A percentile compares a stretch with the other conserved stretches of the same genome.
These are phyloP conservation scores for Brevimyrus niger DNA, from an alignment of 2,113 vertebrate species.

Conservation along the genomic window DNA sequence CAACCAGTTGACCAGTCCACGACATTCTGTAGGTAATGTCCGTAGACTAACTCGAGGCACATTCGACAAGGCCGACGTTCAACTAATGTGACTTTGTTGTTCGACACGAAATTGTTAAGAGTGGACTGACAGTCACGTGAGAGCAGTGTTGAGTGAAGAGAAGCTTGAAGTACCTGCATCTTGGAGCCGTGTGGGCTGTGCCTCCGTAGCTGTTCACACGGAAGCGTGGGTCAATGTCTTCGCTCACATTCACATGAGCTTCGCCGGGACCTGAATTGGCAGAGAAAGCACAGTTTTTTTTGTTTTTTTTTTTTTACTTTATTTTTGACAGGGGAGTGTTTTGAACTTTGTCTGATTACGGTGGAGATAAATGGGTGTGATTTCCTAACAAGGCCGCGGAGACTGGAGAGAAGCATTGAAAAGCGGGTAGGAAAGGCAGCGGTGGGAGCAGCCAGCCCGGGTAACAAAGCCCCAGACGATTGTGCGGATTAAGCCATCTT, in stretches of 20 bases:
- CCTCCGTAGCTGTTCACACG: not conserved
- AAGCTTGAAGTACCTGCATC: not conserved
- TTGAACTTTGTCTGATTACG: conserved; percentile 26
- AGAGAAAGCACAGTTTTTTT: not conserved
- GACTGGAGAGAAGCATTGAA: conserved; percentile 29
- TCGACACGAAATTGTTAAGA: not conserved
- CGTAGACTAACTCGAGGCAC: not conserved
- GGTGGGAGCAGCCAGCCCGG: not conserved
- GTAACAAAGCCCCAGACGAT: conserved; percentile 7
- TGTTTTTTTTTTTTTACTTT: not conserved
- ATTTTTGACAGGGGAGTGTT: conserved; percentile 17
- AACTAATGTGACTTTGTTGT: not conserved
- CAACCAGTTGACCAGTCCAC: not conserved
- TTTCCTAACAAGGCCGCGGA: conserved; percentile 54
- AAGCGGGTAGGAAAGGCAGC: conserved; percentile 6
- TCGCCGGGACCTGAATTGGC: not conserved
- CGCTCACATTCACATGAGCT: not conserved
- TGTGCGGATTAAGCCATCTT: conserved; percentile 5
- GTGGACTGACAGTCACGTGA: not conserved
- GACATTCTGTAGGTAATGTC: not conserved
- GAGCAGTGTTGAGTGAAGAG: not conserved
- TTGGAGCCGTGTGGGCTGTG: not conserved
- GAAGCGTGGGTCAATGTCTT: not conserved
- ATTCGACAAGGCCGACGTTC: not conserved
- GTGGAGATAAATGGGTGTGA: conserved; percentile 31